Conservation (phyloP, 2,797 vertebrate genomes). For the Aotus griseimembra region DNA sequence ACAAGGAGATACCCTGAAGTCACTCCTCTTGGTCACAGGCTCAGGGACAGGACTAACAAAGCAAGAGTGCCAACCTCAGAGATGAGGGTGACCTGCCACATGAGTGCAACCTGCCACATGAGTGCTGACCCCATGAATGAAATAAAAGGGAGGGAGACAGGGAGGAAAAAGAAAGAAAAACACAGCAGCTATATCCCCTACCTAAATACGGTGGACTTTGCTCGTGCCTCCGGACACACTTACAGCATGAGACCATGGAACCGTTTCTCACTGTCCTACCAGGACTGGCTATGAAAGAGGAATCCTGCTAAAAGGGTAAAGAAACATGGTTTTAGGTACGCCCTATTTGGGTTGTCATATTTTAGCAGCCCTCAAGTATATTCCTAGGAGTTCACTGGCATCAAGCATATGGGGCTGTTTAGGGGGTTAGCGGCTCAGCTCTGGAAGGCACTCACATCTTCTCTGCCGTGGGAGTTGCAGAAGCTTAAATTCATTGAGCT, state of each 20-base stretch:
- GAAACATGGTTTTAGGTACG: neutral
- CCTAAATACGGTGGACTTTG: neutral
- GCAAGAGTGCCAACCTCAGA: neutral
- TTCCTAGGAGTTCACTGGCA: neutral
- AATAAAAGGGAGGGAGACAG: neutral
- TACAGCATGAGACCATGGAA: neutral
- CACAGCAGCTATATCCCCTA: neutral
- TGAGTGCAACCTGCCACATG: rapidly evolving
- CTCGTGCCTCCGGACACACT: neutral
- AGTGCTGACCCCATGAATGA: neutral
- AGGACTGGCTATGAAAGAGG: neutral
- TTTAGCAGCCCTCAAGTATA: neutral
- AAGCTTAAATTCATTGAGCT: constrained; percentile 48
- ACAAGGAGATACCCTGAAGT: neutral
- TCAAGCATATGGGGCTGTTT: neutral
- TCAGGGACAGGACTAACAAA: neutral
- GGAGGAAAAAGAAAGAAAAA: neutral
- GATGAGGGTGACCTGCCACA: neutral
- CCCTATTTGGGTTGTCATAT: neutral
- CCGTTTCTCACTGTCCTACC: neutral
- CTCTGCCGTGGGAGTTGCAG: neutral
- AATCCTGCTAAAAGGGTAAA: neutral
- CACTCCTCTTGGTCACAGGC: neutral
- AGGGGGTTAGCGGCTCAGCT: neutral
- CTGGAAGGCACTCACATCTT: neutral